Conservation (phyloP, 2,113 vertebrate species). For the Cygnus buccinator region DNA sequence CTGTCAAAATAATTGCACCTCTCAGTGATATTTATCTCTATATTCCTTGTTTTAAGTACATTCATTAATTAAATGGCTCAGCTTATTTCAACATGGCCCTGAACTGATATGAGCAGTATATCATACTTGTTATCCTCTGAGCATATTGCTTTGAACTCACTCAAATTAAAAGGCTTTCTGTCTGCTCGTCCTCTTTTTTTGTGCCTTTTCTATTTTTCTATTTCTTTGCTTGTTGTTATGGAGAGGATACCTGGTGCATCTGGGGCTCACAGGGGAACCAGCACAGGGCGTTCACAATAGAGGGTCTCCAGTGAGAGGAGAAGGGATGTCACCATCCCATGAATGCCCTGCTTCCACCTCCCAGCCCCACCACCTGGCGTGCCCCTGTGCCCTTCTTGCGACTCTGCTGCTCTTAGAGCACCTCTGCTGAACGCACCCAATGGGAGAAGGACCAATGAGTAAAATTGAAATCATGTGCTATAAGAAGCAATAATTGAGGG, state of each 20-base stretch:
- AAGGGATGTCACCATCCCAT: no score
- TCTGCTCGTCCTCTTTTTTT: not conserved
- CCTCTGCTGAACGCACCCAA: no score
- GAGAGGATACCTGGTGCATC: not conserved
- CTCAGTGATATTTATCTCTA: constrained; percentile 21
- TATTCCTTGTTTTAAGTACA: not conserved
- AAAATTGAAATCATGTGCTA: not conserved
- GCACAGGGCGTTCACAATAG: no score
- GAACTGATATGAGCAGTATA: not conserved
- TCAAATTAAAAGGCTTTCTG: not conserved
- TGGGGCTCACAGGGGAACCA: not conserved
- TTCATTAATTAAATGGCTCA: constrained; percentile 12
- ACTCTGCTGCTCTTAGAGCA: no score
- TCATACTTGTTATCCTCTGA: not conserved
- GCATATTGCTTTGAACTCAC: not conserved
- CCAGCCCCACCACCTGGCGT: no score
- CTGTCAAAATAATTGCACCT: not conserved
- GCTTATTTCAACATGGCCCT: not conserved
- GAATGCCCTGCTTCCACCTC: no score
- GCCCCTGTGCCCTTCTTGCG: no score
- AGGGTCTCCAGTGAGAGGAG: no score
- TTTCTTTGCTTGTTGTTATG: not conserved
- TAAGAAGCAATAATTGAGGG: not conserved
- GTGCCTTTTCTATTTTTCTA: fast-evolving
- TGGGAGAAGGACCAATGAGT: not conserved